These are phyloP conservation scores for Propithecus perrieri DNA, from an alignment of 2,797 vertebrate genomes.

Conservation along the genomic window DNA sequence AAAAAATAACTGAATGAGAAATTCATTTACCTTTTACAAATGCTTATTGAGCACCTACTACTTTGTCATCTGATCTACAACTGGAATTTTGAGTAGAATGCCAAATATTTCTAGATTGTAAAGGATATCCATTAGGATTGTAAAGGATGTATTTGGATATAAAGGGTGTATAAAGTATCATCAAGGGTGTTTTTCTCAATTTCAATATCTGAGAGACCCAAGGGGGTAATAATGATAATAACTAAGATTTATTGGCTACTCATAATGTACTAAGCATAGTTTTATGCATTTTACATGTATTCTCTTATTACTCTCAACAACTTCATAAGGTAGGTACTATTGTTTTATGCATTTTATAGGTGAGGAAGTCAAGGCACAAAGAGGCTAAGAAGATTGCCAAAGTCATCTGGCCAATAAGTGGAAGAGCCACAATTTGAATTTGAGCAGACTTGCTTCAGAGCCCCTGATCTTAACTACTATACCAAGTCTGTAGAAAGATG, in stretches of 20 bases:
- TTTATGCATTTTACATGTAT: not conserved
- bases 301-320: not conserved
- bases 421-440: slow-evolving; percentile 28
- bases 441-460: not conserved
- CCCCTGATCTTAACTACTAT: not conserved
- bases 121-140: not conserved
- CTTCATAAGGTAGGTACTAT: not conserved
- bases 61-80: not conserved
- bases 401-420: not conserved
- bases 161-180: not conserved
- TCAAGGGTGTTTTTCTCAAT: slow-evolving; percentile 10
- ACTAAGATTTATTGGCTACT: not conserved
- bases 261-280: not conserved
- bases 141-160: not conserved
- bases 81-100: slow-evolving; percentile 40
- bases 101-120: not conserved
- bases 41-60: not conserved
- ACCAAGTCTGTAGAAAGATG: not conserved
- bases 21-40: not conserved
- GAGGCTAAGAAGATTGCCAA: slow-evolving; percentile 9
- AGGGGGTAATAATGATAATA: not conserved
- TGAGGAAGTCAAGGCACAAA: slow-evolving; percentile 3
- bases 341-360: slow-evolving; percentile 22
- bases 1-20: not conserved
- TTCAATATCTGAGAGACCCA: not conserved